Base-by-base conservation (phyloP, 2,797 vertebrate species). In the Anableps anableps region DNA sequence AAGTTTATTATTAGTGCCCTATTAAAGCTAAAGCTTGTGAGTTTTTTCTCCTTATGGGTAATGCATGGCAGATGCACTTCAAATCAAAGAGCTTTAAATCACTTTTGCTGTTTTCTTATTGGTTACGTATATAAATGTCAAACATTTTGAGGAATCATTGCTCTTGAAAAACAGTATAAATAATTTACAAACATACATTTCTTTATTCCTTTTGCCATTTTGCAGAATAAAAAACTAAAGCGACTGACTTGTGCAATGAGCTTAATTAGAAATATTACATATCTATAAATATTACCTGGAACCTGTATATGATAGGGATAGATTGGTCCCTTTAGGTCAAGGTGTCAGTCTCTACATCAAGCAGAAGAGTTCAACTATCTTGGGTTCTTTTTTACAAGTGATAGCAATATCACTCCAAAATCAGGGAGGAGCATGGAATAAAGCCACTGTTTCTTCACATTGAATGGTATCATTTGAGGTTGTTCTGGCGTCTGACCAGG, bases 161-260 rank as follows among this genome's bases (percentile, higher is more conserved):
- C 68, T 29, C 41, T 71, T 71, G 43, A 47, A 45, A 71, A 71
- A 47, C 68, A 45, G 14, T 26, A 14, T 29, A 71, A 71, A 47
- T 71, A 70, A 71, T 71, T 71, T 47, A 47, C 68, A 71, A 47
- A 29, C 41, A 47, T 29, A 47, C 41, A 71, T 47, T 4, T 71
- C 3, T 71, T 26, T 47, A 45, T 71, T 45, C 36, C 3, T 13
- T 68, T 68, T 38, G 21, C 64, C 10, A 23, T 68, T 68, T 68
- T 68, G 36, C 21, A 41, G 41, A 2, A 23, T 68, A 23, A 68
- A 68, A 26, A 14, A n/a, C 9, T 23, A 7, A 21, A 71, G 45
- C 2, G n/a, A 71, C 4, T 43, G 23, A n/a, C 38, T 43, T 41
- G 21, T 21, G 3, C 19, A n/a, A 26, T 43, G 2, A 70, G 7